Conservation (phyloP, 1,140 invertebrate genomes). For the Leptopilina boulardi region DNA sequence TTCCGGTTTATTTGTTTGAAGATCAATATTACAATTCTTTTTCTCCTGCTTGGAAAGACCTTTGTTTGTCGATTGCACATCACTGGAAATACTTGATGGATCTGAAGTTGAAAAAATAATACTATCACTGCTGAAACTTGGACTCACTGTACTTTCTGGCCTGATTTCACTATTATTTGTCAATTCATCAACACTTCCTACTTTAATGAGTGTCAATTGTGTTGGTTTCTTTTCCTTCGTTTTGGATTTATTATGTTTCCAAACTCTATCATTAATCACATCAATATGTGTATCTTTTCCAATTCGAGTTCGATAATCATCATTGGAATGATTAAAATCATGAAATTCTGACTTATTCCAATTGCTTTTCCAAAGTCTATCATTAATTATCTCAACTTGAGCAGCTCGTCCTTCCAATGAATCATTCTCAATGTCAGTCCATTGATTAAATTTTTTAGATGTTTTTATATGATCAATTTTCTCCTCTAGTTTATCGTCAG, state of each 20-base stretch:
- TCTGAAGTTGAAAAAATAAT: conserved; percentile 71
- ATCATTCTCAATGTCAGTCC: conserved; percentile 7
- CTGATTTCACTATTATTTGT: conserved; percentile 48
- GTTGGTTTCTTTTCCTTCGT: conserved; percentile 40
- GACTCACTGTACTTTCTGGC: conserved; percentile 66
- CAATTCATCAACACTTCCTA: conserved; percentile 61
- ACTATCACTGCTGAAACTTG: conserved; percentile 71
- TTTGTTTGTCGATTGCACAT: conserved; percentile 52
- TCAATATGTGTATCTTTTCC: conserved; percentile 60
- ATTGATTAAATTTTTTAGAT: conserved; percentile 40
- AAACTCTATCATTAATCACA: conserved; percentile 70
- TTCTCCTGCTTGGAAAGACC: conserved; percentile 17
- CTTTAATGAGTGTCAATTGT: conserved; percentile 68
- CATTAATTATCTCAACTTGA: conserved; percentile 70
- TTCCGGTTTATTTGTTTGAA: conserved; percentile 64
- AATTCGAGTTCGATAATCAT: not conserved
- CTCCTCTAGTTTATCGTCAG: conserved; percentile 40
- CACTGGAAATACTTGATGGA: conserved; percentile 71
- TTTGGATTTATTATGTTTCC: conserved; percentile 58
- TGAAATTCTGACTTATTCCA: conserved; percentile 58
- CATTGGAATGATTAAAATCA: not conserved
- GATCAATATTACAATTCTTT: conserved; percentile 25
- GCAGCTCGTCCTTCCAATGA: conserved; percentile 40
- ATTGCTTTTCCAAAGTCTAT: conserved; percentile 71
- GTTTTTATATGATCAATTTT: conserved; percentile 43